These are phyloP conservation scores for Sebastes dallii DNA, from an alignment of 2,797 vertebrate species.

Conservation along the genomic window DNA sequence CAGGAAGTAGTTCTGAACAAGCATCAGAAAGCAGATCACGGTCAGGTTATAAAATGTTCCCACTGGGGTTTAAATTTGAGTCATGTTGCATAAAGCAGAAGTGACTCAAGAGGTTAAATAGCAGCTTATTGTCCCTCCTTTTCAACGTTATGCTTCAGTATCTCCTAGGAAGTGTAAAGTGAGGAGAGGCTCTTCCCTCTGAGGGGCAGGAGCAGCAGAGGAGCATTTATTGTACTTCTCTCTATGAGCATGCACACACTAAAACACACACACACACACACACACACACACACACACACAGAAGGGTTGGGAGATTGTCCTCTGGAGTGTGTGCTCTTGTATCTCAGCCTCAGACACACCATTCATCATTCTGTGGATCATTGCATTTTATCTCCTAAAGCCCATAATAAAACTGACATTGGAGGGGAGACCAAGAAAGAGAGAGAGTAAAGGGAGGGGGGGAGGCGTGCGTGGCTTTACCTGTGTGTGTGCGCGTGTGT, in stretches of 20 bases:
- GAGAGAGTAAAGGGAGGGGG: constrained; percentile 20
- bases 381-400: constrained; percentile 88
- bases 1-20: not conserved
- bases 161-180: constrained; percentile 30
- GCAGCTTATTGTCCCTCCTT: not conserved
- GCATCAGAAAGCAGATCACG: not conserved
- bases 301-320: constrained; percentile 75
- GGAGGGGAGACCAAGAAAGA: constrained; percentile 70
- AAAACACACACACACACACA: constrained; percentile 10
- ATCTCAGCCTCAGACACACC: constrained; percentile 84
- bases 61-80: not conserved
- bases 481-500: constrained; percentile 3
- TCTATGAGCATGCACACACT: constrained; percentile 32
- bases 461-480: constrained; percentile 36
- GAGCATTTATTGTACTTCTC: constrained; percentile 58
- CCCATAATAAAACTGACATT: constrained; percentile 87
- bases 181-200: constrained; percentile 14
- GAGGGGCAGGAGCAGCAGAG: constrained; percentile 15
- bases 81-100: constrained; percentile 1
- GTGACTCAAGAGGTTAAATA: constrained; percentile 32
- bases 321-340: constrained; percentile 83
- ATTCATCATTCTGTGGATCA: constrained; percentile 88
- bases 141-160: constrained; percentile 11
- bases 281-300: constrained; percentile 37
- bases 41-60: not conserved